Conservation (phyloP, 2,888 invertebrate species). For the Napeogenes sylphis region DNA sequence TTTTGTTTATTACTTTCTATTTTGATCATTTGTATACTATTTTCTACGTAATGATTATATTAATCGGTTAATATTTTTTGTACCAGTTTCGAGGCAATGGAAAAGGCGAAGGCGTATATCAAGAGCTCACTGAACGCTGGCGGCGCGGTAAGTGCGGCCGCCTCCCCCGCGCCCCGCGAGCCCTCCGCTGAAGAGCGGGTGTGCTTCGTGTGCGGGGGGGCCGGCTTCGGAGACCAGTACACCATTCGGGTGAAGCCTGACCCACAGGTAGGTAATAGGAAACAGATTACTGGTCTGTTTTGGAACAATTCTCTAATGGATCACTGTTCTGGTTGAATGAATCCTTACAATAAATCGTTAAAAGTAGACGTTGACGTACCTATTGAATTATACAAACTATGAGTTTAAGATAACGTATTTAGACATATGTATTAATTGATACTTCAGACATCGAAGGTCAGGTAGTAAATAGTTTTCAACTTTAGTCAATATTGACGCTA, state of each 20-base stretch:
- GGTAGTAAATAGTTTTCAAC: not conserved
- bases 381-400: too few species aligned
- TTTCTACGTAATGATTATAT: too few species aligned
- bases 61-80: conserved; percentile 14
- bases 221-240: conserved; percentile 82
- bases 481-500: not conserved
- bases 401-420: too few species aligned
- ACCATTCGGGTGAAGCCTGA: conserved; percentile 78
- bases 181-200: conserved; percentile 66
- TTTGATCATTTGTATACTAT: too few species aligned
- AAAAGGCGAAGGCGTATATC: conserved; percentile 84
- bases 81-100: conserved; percentile 63
- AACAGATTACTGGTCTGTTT: not conserved
- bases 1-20: too few species aligned
- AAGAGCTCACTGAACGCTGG: conserved; percentile 82
- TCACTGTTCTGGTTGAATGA: too few species aligned
- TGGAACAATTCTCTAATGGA: too few species aligned
- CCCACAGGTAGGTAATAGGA: conserved; percentile 50
- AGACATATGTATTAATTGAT: not conserved
- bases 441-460: not conserved
- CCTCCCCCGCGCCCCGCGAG: conserved; percentile 72
- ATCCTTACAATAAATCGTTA: too few species aligned
- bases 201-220: conserved; percentile 85
- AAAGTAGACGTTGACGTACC: too few species aligned
- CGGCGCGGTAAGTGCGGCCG: conserved; percentile 66